Evolutionary conservation across 2,113 vertebrate species (phyloP), one percentile per base, ranked within the genome.

Genomic region (Neofelis nebulosa): DNA sequence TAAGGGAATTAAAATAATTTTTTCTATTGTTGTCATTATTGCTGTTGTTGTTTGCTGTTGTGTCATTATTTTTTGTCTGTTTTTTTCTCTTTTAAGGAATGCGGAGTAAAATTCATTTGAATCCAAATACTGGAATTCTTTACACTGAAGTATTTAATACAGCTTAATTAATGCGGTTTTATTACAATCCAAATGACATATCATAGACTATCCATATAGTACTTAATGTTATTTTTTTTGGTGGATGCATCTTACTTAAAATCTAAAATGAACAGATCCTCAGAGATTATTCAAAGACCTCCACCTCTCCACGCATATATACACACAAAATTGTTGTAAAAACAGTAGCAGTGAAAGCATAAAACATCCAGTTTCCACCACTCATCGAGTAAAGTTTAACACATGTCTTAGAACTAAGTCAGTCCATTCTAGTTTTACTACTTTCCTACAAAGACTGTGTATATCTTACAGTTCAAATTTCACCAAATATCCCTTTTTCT

Each of bases 351-450:
- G 78, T 16, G 4, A 85, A 74, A 84, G 4, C 21, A 33, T 50
- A 68, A 71, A 31, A 61, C 66, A 90, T 65, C 31, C 29, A 16
- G 3, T 78, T 78, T 78, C 4, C 78, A 19, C 19, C 23, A 71
- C 63, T 94, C 3, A 45, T 25, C 31, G 36, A 85, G 69, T 66
- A 68, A 87, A 82, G 27, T 38, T 55, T 55, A 91, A 48, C 65
- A 94, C 27, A 79, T 91, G 79, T 79, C 61, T 92, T 55, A 83
- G 57, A 96, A 96, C 5, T 23, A 89, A 38, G 36, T 68, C 52
- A 55, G 45, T 81, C 15, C 29, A 23, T 92, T 97, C 98, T 86
- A 82, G 23, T 79, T 87, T 95, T 79, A 73, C 63, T 66, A 78
- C 48, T 57, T 87, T 87, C 0, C 19, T 73, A 11, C 12, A 86